Base-by-base conservation (phyloP, 1,140 invertebrate genomes). In the Hyles euphorbiae region DNA sequence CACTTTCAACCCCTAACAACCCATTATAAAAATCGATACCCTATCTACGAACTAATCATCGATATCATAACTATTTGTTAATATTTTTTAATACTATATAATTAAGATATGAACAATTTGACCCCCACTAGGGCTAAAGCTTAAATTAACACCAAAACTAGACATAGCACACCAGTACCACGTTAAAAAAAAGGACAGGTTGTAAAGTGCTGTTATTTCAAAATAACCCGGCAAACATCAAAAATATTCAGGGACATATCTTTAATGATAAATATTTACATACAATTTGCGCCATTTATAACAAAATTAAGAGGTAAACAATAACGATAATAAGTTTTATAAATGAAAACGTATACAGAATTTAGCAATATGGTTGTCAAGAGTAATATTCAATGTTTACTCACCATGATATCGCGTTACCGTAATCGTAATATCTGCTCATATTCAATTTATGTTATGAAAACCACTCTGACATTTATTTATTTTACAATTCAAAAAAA, bases 341-440 rank as follows among this genome's bases (percentile, higher is more conserved):
- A 55, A 52, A 59, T 61, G 66, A 72, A 83, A 83, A 85, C 76
- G 76, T 82, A 81, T 62, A 83, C 68, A 81, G 72, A 74, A 72
- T 72, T 72, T 65, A 81, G 71, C 81, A 83, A 83, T 76, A 87
- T 87, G 82, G 78, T 78, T 77, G 82, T 81, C 74, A 78, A 57
- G 48, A 50, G 58, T 63, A 65, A 47, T 65, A 66, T 70, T 59
- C 59, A 57, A 72, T 67, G 34, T 67, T 67, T 69, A 88, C 88
- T 88, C 59, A 90, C 89, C 89, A 90, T 84, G 87, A 88, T 83
- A 90, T 86, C 60, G 81, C 82, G 78, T 83, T 90, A 78, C 81
- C 78, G 76, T 87, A 90, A 82, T 90, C 89, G 82, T 88, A 89
- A 85, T 89, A 90, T 84, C 87, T 87, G 81, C 83, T 90, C 89